Conservation (phyloP, 2,113 vertebrate genomes). For the Hypocryptadius cinnamomeus region DNA sequence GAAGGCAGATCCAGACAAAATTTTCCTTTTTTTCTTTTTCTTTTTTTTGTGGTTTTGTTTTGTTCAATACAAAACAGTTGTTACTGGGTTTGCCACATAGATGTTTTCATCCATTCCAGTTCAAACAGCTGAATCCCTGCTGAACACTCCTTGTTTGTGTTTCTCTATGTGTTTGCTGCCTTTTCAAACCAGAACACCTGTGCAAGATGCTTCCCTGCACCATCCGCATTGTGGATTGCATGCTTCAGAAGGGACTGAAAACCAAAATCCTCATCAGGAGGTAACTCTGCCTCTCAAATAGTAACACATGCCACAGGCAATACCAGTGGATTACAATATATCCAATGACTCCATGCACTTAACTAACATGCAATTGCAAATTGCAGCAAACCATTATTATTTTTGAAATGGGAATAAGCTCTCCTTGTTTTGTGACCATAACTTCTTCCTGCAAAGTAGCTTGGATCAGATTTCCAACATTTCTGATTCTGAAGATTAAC, state of each 20-base stretch:
- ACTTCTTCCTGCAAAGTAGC: background rate
- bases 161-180: background rate
- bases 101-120: background rate
- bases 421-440: background rate
- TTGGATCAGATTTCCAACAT: background rate
- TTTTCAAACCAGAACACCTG: conserved; percentile 17
- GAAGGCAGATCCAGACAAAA: background rate
- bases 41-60: background rate
- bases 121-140: background rate
- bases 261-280: conserved; percentile 21
- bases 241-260: background rate
- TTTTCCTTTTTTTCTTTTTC: background rate
- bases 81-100: background rate
- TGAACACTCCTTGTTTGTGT: background rate
- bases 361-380: background rate
- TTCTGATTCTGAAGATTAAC: background rate
- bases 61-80: background rate
- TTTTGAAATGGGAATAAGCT: background rate
- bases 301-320: background rate
- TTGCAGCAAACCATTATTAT: background rate
- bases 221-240: background rate
- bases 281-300: conserved; percentile 19
- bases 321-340: background rate
- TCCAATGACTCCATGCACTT: background rate
- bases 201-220: conserved; percentile 14